Conservation (phyloP, 2,888 invertebrate genomes). For the Homarus gammarus region DNA sequence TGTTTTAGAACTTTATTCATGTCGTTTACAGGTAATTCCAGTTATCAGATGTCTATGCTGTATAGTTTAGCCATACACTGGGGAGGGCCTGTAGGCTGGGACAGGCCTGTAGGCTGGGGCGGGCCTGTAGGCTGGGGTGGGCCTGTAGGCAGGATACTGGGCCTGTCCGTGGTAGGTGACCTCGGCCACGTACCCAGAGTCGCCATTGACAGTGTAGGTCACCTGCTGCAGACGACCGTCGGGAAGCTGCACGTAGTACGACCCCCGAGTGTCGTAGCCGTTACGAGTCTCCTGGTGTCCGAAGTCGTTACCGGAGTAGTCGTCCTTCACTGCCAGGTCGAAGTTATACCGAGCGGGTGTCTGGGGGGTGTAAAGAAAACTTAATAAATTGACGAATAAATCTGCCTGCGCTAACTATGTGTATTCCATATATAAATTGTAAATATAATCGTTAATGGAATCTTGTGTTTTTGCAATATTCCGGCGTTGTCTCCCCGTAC, state of each 20-base stretch:
- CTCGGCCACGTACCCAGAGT: constrained; percentile 75
- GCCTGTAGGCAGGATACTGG: constrained; percentile 36
- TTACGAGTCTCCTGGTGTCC: constrained; percentile 54
- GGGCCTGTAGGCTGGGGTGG: constrained; percentile 20
- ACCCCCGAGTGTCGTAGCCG: constrained; percentile 44
- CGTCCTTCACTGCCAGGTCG: constrained; percentile 57
- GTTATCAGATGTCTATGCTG: too few species aligned
- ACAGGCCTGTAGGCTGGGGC: neutral
- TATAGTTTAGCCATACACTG: neutral
- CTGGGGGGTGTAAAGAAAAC: too few species aligned
- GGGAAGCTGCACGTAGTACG: constrained; percentile 64
- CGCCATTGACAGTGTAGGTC: constrained; percentile 59
- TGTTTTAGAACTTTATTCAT: too few species aligned
- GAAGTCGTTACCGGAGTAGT: constrained; percentile 58
- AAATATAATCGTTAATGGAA: too few species aligned
- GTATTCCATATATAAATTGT: too few species aligned
- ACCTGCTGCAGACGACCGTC: constrained; percentile 65
- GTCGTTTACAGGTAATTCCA: too few species aligned
- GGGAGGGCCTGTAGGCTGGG: neutral
- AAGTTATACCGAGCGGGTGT: constrained; percentile 52
- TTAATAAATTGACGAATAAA: too few species aligned
- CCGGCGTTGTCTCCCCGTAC: too few species aligned
- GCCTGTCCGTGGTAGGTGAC: constrained; percentile 71
- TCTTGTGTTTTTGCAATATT: too few species aligned
- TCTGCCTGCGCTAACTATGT: too few species aligned